Base-by-base conservation (phyloP, 2,888 invertebrate species). In the Acronicta alni region DNA sequence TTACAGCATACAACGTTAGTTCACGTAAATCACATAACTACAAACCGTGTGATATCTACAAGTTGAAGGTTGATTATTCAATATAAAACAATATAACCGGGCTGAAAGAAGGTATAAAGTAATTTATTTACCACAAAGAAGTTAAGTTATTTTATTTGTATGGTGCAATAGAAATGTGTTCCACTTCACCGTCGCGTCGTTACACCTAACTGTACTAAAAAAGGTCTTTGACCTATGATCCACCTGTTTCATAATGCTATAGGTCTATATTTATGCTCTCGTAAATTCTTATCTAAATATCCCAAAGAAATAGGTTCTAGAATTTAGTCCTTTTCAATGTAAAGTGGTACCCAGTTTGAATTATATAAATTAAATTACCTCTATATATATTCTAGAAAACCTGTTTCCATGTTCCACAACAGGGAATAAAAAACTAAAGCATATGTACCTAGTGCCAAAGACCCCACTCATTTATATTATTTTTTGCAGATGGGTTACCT, bases 401-500 rank as follows among this genome's bases (percentile, higher is more conserved):
- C 44, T 45, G 54, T 68, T 67, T 38, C 15, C 26, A 41, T 53
- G 26, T 14, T 49, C 23, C 4, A 67, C 46, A 48, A 42, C 52
- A 51, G 46, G 12, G 10, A 16, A 44, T 32, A 47, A 73, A 70
- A 72, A 73, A 44, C 37, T 23, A 51, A 18, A 54, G 41, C 41
- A n/a, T 53, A 42, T 49, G 35, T 52, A 18, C 46, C 10, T 30
- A 30, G 12, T 10, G 10, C 10, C 51, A 70, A 52, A 60, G 65
- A 64, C 20, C 2, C 38, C 42, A 51, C 14, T 30, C 16, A 47
- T 49, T 51, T 39, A 45, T 47, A 16, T 30, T 35, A 58, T 32
- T 57, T 81, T 58, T 32, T 91, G 49, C 89, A 94, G 94, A 93
- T 94, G 93, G 89, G 84, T 26, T 87, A 81, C 55, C 80, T 85